Base-by-base conservation (phyloP, 2,113 vertebrate species). In the Scomber colias region DNA sequence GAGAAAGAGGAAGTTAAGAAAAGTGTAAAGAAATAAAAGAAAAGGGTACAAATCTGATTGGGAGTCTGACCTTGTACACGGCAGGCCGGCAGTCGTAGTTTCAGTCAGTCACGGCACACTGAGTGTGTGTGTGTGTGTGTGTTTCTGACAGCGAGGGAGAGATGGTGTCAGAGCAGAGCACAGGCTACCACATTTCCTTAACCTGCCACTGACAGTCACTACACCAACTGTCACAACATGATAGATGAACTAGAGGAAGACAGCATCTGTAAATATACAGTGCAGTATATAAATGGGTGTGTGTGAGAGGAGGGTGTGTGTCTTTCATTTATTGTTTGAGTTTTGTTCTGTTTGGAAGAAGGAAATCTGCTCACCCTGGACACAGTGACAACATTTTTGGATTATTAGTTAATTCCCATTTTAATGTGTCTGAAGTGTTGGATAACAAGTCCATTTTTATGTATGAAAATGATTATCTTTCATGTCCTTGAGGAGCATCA, bases 31-130 rank as follows among this genome's bases (percentile, higher is more conserved):
- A 40, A 46, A 77, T 71, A 48, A 61, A 84, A 19, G 64, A 48
- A 59, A 49, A 31, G 1, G 57, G 45, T 21, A 12, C 31, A 59
- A 75, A 46, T 14, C 71, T 83, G 79, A 87, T 81, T 86, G 77
- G 75, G 54, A 90, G 79, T 79, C 56, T 87, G 79, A 61, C 57
- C 75, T 80, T 82, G 81, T 63, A 78, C 56, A 14, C 24, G 13
- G 6, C 54, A 31, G 65, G 40, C 10, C 0, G 61, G 46, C 62
- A 84, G 66, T 21, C 21, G 21, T 21, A 21, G 21, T 69, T 63
- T 59, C 54, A 75, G 81, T 77, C 66, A 64, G 87, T 72, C 83
- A 81, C 21, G 11, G 63, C 67, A 62, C 21, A 2, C 8, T 74
- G 70, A 62, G 17, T 14, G 12, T 16, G 50, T 49, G 49, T 27